Percentiles rank a stretch among this genome's conserved stretches.
phyloP scores from a whole-genome alignment of 2,888 invertebrate species.

The Lasius platythorax region DNA sequence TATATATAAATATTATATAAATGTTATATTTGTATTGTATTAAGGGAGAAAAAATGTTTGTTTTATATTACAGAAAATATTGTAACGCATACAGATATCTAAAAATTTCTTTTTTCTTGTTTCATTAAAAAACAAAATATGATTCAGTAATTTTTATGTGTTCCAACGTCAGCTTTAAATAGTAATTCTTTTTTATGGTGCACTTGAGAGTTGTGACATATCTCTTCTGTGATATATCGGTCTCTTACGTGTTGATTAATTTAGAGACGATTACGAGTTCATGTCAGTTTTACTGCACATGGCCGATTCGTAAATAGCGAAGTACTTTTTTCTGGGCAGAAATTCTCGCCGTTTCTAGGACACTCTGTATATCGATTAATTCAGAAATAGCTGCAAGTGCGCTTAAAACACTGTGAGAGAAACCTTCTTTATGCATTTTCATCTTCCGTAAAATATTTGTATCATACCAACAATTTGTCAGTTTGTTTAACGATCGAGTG shows the following conservation, averaged over 20 bases:
- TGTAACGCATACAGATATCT: background rate
- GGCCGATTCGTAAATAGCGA: slow-evolving; percentile 40
- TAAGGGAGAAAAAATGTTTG: background rate
- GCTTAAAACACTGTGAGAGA: slow-evolving; percentile 29
- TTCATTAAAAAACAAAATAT: background rate
- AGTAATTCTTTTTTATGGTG: background rate
- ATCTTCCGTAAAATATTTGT: background rate
- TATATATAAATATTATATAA: background rate
- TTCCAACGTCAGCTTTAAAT: background rate
- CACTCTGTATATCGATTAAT: slow-evolving; percentile 40
- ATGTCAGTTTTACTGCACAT: slow-evolving; percentile 7
- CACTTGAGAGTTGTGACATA: background rate
- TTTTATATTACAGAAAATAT: background rate
- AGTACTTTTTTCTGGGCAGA: slow-evolving; percentile 21
- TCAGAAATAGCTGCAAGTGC: slow-evolving; percentile 39
- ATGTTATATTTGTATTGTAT: background rate
- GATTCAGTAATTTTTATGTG: background rate
- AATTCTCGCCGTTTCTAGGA: slow-evolving; percentile 45
- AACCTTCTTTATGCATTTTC: slow-evolving; percentile 15
- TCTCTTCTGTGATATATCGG: background rate
- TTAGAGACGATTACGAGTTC: slow-evolving; percentile 5
- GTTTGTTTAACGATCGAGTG: background rate
- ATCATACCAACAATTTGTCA: background rate
- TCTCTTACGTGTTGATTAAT: slow-evolving; percentile 22
- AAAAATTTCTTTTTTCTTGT: background rate